Base-by-base conservation (phyloP, 2,113 vertebrate species). In the Oreochromis niloticus region DNA sequence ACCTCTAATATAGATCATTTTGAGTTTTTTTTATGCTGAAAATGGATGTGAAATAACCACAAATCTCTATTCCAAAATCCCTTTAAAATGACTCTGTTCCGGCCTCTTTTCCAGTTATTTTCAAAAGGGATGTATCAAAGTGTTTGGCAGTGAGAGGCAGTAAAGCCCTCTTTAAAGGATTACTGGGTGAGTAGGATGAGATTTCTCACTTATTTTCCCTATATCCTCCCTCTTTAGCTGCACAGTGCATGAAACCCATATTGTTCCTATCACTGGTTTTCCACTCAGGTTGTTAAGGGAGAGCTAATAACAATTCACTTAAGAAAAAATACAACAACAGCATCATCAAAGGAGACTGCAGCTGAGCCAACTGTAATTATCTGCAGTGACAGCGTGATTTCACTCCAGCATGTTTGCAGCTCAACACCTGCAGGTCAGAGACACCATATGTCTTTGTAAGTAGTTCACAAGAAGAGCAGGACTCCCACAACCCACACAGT, bases 111-210 rank as follows among this genome's bases (percentile, higher is more conserved):
- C 9, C 71, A 43, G 81, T 87, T 84, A 43, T 86, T 94, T 91
- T 92, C 84, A 86, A 87, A 90, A 87, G 32, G 68, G 80, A 71
- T 85, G 78, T 83, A 88, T 91, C 61, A 90, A 85, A 89, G 89
- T 85, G 85, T 89, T 88, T 88, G 86, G 86, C 86, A 81, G 86
- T 83, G 83, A 91, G 81, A 90, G 52, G 82, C 66, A 87, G 80
- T 81, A 91, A 82, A 90, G 80, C 86, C 82, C 80, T 87, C 80
- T 88, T 92, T 87, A 85, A 90, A 91, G 86, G 92, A 90, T 94
- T 89, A 92, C 80, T 84, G 87, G 41, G 59, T 56, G 84, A 92
- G 93, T 82, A 89, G 88, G 88, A 90, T 87, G 87, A 87, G 83
- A 81, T 91, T 80, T 88, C 81, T 84, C 85, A 71, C 73, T 91